Evolutionary conservation across 2,797 vertebrate genomes (phyloP), one percentile per base, ranked within the genome.

Genomic region (Arctocebus calabarensis): DNA sequence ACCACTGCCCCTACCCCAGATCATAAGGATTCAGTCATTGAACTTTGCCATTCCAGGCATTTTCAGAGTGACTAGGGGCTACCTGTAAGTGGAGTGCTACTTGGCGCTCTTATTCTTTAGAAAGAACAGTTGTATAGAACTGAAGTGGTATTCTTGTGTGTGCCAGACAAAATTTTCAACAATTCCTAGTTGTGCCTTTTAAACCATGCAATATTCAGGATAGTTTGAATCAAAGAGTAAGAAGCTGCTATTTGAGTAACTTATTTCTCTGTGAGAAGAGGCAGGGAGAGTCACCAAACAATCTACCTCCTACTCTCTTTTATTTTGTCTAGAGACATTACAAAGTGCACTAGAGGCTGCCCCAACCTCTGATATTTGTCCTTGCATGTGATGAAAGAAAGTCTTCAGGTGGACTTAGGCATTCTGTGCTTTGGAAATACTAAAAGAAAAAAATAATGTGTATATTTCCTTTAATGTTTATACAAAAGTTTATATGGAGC

Each of bases 401-500:
- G 96, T 98, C 98, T 98, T 98, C 98, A 98, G 98, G 98, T 98
- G 98, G 97, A 98, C 98, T 98, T 99, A 97, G 96, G 98, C 96
- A 98, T 98, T 98, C 97, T 98, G 98, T 99, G 98, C 98, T 98
- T 99, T 98, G 98, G 98, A 98, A 98, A 98, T 98, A 98, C 98
- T 98, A 98, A 98, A 98, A 98, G 97, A 97, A 98, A 96, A 96
- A 97, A 98, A 97, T 98, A 98, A 97, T 98, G 99, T 99, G 98
- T 99, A 99, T 99, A 99, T 98, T 98, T 99, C 98, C 99, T 99
- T 98, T 99, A 99, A 99, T 99, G 99, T 99, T 99, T 98, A 99
- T 99, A 99, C 98, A 98, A 98, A 98, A 98, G 98, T 99, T 99
- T 99, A 99, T 99, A 99, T 99, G 99, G 99, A 99, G 99, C 99